phyloP scores from a whole-genome alignment of 2,113 vertebrate genomes.

The Sphyrna mokarran region DNA sequence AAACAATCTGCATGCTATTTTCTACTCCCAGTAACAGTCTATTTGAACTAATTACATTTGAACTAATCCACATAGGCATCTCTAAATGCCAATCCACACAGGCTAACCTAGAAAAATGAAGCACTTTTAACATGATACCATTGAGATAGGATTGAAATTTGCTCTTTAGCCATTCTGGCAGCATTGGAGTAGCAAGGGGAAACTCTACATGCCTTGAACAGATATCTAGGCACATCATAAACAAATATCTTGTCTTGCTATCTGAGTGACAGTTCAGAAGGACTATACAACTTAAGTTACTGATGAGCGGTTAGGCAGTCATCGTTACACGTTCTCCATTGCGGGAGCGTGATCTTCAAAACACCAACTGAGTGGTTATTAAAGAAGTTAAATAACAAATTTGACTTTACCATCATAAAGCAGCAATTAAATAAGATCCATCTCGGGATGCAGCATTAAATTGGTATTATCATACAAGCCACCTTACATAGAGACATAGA shows the following conservation, averaged over 20 bases:
- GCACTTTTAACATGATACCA: not conserved
- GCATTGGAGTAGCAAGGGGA: not conserved
- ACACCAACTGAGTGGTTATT: not conserved
- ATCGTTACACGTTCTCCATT: not conserved
- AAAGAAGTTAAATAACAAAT: not conserved
- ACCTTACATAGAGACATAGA: not conserved
- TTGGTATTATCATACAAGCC: not conserved
- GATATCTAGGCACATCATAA: not conserved
- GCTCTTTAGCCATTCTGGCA: not conserved
- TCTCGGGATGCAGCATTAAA: not conserved
- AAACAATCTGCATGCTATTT: not conserved
- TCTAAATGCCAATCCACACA: not conserved
- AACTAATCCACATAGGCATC: not conserved
- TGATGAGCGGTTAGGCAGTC: not conserved
- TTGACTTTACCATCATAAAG: not conserved
- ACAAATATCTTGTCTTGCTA: not conserved
- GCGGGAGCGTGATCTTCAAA: not conserved
- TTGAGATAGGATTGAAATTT: not conserved
- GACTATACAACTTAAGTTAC: not conserved
- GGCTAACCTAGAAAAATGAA: not conserved
- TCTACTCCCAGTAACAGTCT: not conserved
- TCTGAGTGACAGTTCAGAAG: not conserved
- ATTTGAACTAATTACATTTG: not conserved
- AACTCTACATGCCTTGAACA: not conserved
- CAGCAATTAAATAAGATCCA: not conserved